Conservation (phyloP, 2,888 invertebrate genomes). For the Bruchidius siliquastri region DNA sequence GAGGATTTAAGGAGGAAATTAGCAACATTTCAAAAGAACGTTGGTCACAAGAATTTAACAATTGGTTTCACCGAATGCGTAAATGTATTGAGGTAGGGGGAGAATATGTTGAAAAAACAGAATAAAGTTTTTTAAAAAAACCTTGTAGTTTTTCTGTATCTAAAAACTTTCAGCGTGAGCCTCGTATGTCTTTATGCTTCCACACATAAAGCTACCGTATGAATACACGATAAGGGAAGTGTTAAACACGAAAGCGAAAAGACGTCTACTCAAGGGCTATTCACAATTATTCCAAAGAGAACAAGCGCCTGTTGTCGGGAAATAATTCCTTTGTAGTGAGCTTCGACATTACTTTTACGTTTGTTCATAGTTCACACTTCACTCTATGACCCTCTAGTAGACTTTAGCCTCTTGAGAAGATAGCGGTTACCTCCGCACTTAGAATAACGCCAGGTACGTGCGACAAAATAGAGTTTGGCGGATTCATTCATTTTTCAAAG, state of each 20-base stretch:
- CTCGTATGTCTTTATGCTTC: background rate
- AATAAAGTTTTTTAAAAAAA: too few relatives aligned
- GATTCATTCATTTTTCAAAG: too few relatives aligned
- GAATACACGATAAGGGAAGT: background rate
- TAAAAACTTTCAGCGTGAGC: too few relatives aligned
- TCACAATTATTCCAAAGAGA: background rate
- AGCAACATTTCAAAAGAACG: too few relatives aligned
- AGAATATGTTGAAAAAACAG: too few relatives aligned
- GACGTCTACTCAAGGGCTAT: background rate
- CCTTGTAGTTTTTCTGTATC: too few relatives aligned
- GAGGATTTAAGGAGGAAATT: too few relatives aligned
- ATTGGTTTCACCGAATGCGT: too few relatives aligned
- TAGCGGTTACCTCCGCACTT: background rate
- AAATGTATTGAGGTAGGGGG: too few relatives aligned
- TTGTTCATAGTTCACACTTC: background rate
- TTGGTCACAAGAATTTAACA: too few relatives aligned
- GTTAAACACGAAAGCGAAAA: background rate
- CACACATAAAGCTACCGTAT: background rate
- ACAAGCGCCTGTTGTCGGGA: background rate
- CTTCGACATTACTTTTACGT: background rate
- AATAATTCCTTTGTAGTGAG: background rate
- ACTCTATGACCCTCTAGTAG: background rate
- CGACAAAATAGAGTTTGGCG: background rate
- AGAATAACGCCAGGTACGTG: background rate
- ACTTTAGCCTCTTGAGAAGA: background rate